Conservation (phyloP, 2,113 vertebrate species). For the Smithornis capensis region DNA sequence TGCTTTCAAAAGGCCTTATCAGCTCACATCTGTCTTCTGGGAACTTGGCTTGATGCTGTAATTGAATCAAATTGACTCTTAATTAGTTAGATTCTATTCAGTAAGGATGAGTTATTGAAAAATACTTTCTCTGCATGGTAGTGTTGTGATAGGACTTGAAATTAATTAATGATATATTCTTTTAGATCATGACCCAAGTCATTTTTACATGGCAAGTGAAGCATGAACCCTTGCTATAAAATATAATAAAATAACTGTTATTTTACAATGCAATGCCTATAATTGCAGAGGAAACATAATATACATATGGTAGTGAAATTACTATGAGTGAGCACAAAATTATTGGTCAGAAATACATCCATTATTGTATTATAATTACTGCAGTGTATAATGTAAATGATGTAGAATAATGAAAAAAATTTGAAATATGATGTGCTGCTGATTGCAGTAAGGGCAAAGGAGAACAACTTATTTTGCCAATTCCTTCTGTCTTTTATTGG, state of each 20-base stretch:
- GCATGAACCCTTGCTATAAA: background rate
- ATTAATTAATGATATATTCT: background rate
- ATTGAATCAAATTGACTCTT: constrained; percentile 37
- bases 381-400: background rate
- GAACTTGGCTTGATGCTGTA: constrained; percentile 24
- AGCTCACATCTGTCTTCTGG: constrained; percentile 29
- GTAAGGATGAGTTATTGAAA: background rate
- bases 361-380: background rate
- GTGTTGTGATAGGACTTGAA: background rate
- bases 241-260: background rate
- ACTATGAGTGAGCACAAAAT: background rate
- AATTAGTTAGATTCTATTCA: constrained; percentile 8
- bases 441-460: background rate
- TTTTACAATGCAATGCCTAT: background rate
- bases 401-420: background rate
- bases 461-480: background rate
- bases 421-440: background rate
- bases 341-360: background rate
- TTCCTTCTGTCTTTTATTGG: background rate
- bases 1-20: constrained; percentile 19
- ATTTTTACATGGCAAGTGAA: background rate
- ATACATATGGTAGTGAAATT: background rate
- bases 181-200: background rate
- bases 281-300: background rate
- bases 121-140: background rate